phyloP scores from a whole-genome alignment of 2,113 vertebrate species.

The Chunga burmeisteri region DNA sequence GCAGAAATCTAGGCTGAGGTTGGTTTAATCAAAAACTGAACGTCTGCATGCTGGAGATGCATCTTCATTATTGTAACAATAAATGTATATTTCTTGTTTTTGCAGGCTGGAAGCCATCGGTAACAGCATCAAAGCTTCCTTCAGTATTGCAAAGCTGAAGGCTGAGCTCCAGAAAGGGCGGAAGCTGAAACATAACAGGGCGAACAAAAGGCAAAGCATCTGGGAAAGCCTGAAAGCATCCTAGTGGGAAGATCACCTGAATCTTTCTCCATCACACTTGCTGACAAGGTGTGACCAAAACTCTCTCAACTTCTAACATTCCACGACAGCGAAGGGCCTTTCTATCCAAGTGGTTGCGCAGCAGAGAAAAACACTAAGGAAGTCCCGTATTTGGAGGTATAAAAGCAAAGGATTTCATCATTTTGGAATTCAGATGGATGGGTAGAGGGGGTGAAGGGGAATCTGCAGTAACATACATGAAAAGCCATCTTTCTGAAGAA shows the following conservation, averaged over 20 bases:
- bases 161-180: conserved; percentile 54
- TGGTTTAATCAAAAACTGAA: conserved; percentile 9
- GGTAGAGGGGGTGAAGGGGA: conserved; percentile 11
- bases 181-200: conserved; percentile 69
- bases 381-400: conserved; percentile 26
- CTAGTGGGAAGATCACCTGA: conserved; percentile 6
- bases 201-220: conserved; percentile 55
- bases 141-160: conserved; percentile 66
- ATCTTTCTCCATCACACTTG: not conserved
- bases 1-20: not conserved
- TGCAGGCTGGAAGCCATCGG: conserved; percentile 72
- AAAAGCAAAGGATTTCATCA: not conserved
- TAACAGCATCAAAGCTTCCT: conserved; percentile 76
- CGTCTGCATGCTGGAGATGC: not conserved
- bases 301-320: conserved; percentile 43
- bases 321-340: not conserved
- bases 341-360: not conserved
- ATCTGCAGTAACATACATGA: not conserved
- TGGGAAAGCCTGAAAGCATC: conserved; percentile 54
- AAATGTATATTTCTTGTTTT: conserved; percentile 29
- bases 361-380: not conserved
- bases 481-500: not conserved
- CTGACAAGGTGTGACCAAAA: conserved; percentile 15
- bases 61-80: not conserved
- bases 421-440: conserved; percentile 8